Evolutionary conservation across 2,113 vertebrate species (phyloP).

Genomic region (Pristiophorus japonicus): DNA sequence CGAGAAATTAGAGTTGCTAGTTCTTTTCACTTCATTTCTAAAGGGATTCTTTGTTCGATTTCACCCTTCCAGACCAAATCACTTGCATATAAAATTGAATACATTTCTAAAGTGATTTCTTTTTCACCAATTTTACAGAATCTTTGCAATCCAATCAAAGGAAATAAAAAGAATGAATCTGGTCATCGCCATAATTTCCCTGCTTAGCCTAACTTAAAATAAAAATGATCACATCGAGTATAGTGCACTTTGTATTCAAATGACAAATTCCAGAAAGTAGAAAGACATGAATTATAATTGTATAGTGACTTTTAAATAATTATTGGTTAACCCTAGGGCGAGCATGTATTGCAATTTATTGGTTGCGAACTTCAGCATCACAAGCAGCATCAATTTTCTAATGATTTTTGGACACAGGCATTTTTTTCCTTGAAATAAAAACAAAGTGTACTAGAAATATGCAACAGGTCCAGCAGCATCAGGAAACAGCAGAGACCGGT

Average conservation of each 20-base stretch:
- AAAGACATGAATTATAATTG: background rate
- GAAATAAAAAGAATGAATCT: background rate
- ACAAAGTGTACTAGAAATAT: background rate
- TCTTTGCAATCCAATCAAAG: background rate
- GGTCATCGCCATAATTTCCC: background rate
- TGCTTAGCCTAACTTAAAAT: background rate
- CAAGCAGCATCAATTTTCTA: background rate
- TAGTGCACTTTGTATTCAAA: background rate
- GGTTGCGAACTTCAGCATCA: background rate
- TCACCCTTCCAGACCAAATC: background rate
- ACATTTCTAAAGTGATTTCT: background rate
- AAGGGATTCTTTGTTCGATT: background rate
- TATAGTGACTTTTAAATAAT: background rate
- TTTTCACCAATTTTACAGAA: background rate
- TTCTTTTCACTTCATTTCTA: background rate
- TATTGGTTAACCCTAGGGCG: background rate
- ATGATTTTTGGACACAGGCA: background rate
- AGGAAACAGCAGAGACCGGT: background rate
- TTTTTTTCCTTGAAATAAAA: background rate
- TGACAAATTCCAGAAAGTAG: background rate
- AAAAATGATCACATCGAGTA: background rate
- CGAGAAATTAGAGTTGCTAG: background rate
- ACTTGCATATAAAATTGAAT: background rate
- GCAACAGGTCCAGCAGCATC: background rate
- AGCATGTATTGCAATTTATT: background rate